Conservation (phyloP, 2,113 vertebrate species). For the Nothoprocta perdicaria region DNA sequence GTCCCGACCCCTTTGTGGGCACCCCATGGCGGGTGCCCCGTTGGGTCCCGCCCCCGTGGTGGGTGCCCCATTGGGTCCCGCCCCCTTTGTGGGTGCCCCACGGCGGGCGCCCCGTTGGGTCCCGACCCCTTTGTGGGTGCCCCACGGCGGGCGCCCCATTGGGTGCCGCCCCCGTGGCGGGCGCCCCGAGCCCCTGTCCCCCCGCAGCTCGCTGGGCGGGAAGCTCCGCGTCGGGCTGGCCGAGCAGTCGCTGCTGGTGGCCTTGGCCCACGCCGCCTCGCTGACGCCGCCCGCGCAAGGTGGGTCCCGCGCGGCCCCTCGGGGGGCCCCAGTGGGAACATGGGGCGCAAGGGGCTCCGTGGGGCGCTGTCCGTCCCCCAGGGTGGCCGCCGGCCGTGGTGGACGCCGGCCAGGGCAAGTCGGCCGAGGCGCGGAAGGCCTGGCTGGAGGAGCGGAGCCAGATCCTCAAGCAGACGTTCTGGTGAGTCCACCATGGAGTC, state of each 20-base stretch:
- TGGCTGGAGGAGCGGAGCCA: slow-evolving; percentile 88
- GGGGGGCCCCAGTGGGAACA: too few species aligned
- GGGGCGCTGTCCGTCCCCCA: slow-evolving; percentile 33
- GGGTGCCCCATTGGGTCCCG: too few species aligned
- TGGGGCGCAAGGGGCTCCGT: not conserved
- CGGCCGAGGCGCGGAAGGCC: slow-evolving; percentile 79
- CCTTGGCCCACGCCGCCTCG: slow-evolving; percentile 86
- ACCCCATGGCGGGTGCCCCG: too few species aligned
- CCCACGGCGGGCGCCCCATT: too few species aligned
- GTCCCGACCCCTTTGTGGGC: too few species aligned
- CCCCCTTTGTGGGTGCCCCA: too few species aligned
- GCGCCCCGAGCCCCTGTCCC: too few species aligned
- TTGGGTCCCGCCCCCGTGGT: too few species aligned
- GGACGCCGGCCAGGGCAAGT: slow-evolving; percentile 87
- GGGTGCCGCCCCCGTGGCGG: too few species aligned
- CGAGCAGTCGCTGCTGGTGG: slow-evolving; percentile 87
- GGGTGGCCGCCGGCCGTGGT: slow-evolving; percentile 81
- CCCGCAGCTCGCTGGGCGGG: slow-evolving; percentile 86
- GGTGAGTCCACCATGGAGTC: slow-evolving; percentile 71
- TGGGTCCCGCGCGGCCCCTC: slow-evolving; percentile 8
- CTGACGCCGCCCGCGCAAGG: slow-evolving; percentile 89
- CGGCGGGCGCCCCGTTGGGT: too few species aligned
- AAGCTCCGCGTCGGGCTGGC: slow-evolving; percentile 91
- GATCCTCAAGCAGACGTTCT: slow-evolving; percentile 91
- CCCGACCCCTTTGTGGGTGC: too few species aligned